Evolutionary conservation across 1,140 invertebrate genomes (phyloP).

Genomic region (Leptestheria dahalacensis): DNA sequence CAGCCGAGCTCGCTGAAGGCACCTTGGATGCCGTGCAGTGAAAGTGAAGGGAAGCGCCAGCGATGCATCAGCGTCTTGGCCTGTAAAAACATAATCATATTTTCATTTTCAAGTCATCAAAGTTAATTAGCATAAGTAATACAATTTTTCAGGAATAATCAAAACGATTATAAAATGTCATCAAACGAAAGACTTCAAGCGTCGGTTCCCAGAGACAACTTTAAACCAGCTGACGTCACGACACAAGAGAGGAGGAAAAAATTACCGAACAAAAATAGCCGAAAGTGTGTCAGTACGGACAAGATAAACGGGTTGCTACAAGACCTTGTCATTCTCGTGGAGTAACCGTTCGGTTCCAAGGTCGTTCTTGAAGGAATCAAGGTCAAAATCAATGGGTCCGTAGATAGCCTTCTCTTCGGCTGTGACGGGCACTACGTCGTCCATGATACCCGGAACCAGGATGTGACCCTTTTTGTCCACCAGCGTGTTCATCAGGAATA

Average conservation of each 20-base stretch:
- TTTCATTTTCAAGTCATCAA: too few species aligned
- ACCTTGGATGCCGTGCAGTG: constrained; percentile 83
- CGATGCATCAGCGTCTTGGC: constrained; percentile 66
- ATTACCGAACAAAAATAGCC: too few species aligned
- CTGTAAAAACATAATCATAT: constrained; percentile 27
- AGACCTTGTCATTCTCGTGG: constrained; percentile 57
- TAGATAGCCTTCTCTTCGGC: constrained; percentile 63
- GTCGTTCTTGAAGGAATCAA: constrained; percentile 55
- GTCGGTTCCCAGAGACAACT: too few species aligned
- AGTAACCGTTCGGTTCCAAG: constrained; percentile 53
- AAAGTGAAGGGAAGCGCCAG: constrained; percentile 79
- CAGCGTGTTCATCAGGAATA: constrained; percentile 65
- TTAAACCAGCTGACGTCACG: too few species aligned
- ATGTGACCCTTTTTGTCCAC: constrained; percentile 73
- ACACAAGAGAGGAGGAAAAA: too few species aligned
- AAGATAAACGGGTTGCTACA: too few species aligned
- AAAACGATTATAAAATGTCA: too few species aligned
- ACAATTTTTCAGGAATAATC: too few species aligned
- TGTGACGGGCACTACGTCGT: constrained; percentile 57
- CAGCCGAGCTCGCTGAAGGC: constrained; percentile 80
- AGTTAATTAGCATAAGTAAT: too few species aligned
- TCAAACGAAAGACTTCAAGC: too few species aligned
- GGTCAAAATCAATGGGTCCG: constrained; percentile 76
- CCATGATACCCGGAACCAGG: constrained; percentile 57
- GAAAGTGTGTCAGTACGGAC: too few species aligned